Percentiles rank a stretch among this genome's conserved stretches.
Conservation (phyloP, 2,113 vertebrate species). For the Oostethus manadensis region DNA sequence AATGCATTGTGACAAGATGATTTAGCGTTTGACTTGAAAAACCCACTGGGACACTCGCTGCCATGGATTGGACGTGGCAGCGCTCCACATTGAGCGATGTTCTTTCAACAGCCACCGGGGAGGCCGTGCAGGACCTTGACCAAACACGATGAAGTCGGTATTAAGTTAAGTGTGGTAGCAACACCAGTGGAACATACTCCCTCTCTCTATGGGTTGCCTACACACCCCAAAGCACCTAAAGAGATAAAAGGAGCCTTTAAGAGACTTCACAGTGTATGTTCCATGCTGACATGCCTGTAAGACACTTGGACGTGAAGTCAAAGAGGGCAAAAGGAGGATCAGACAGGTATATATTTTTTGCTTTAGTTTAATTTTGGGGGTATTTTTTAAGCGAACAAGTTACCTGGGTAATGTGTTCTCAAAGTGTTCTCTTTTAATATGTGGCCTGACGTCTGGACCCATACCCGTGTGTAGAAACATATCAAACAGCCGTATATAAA, state of each 20-base stretch:
- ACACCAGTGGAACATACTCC: background rate
- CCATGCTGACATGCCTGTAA: conserved; percentile 3
- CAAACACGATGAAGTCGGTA: conserved; percentile 26
- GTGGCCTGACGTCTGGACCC: too few relatives aligned
- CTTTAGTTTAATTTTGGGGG: too few relatives aligned
- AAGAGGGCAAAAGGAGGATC: background rate
- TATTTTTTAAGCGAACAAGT: too few relatives aligned
- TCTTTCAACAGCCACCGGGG: background rate
- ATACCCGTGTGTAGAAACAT: too few relatives aligned
- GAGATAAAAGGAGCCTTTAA: conserved; percentile 1
- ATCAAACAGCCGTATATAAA: too few relatives aligned
- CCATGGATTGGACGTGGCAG: background rate
- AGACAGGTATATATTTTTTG: too few relatives aligned
- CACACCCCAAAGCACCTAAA: background rate
- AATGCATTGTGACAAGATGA: background rate
- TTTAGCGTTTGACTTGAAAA: background rate
- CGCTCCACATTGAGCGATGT: background rate
- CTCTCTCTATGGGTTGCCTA: background rate
- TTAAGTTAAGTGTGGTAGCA: conserved; percentile 31
- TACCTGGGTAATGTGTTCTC: too few relatives aligned
- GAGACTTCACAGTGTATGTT: conserved; percentile 4
- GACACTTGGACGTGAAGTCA: conserved; percentile 1
- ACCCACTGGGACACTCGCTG: background rate
- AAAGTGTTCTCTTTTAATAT: too few relatives aligned
- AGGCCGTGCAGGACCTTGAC: conserved; percentile 21